Conservation (phyloP, 1,140 invertebrate species). For the Lerema accius region DNA sequence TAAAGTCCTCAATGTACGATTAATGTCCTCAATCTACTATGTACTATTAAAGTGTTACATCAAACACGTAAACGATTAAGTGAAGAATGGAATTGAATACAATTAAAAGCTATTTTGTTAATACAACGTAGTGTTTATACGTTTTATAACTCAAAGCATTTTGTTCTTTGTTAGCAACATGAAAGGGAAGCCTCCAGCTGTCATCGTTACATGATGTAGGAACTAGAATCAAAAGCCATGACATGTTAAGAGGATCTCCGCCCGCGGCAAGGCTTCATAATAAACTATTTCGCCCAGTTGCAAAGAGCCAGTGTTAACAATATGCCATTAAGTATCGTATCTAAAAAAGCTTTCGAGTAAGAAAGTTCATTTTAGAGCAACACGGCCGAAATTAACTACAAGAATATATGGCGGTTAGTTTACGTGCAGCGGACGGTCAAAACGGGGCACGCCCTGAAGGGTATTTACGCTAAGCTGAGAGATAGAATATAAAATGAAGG, state of each 20-base stretch:
- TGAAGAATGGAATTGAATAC: too few species aligned
- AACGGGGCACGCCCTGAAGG: slow-evolving; percentile 27
- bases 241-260: not conserved
- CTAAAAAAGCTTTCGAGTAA: not conserved
- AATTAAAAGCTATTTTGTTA: too few species aligned
- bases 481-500: slow-evolving; percentile 28
- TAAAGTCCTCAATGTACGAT: too few species aligned
- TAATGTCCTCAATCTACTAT: too few species aligned
- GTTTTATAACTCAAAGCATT: too few species aligned
- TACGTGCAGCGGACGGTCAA: slow-evolving; percentile 12
- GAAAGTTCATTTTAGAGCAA: slow-evolving; percentile 3
- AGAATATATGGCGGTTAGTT: not conserved
- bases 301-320: not conserved
- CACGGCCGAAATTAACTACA: slow-evolving; percentile 11
- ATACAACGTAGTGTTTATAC: too few species aligned
- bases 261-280: not conserved
- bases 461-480: slow-evolving; percentile 33
- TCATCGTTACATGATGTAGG: not conserved
- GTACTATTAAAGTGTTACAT: too few species aligned
- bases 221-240: not conserved
- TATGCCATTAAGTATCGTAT: not conserved
- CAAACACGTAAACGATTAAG: too few species aligned
- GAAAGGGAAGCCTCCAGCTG: not conserved
- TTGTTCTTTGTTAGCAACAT: too few species aligned
- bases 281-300: not conserved